These are phyloP conservation scores for Leptoteleia sp. DNA, from an alignment of 1,140 invertebrate genomes.

Conservation along the genomic window DNA sequence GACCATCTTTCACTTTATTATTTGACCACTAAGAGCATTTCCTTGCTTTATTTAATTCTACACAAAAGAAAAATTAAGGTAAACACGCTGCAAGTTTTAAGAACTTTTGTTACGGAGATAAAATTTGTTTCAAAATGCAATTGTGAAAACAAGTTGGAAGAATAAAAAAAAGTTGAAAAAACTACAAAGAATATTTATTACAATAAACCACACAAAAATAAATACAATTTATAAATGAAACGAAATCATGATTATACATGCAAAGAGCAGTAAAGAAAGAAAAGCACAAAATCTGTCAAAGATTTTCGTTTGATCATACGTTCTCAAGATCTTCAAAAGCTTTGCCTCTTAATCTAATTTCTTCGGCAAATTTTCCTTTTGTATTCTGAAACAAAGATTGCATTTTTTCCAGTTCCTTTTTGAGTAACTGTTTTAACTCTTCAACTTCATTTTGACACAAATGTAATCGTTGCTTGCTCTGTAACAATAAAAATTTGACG, in stretches of 20 bases:
- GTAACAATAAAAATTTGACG: too few relatives aligned
- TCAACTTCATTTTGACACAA: conserved; percentile 67
- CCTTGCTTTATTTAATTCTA: too few relatives aligned
- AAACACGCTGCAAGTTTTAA: too few relatives aligned
- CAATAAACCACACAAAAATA: conserved; percentile 3
- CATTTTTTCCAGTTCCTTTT: conserved; percentile 57
- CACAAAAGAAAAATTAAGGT: too few relatives aligned
- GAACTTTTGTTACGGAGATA: too few relatives aligned
- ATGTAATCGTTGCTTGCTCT: conserved; percentile 60
- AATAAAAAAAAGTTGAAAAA: too few relatives aligned
- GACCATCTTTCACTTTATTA: too few relatives aligned
- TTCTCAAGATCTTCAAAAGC: conserved; percentile 69
- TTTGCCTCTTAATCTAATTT: conserved; percentile 68
- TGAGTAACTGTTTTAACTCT: conserved; percentile 54
- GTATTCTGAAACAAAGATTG: conserved; percentile 69
- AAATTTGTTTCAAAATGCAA: too few relatives aligned
- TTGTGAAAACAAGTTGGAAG: too few relatives aligned
- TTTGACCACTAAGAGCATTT: too few relatives aligned
- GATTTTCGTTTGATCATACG: conserved; percentile 56
- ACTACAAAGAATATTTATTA: conserved; percentile 16
- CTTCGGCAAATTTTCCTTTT: conserved; percentile 60
- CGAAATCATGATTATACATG: conserved; percentile 13
- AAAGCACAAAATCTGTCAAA: not conserved
- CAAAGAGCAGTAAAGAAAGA: not conserved
- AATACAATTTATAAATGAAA: conserved; percentile 6